These are phyloP conservation scores for Alexandromys oeconomus DNA, from an alignment of 2,797 vertebrate species.

Conservation along the genomic window DNA sequence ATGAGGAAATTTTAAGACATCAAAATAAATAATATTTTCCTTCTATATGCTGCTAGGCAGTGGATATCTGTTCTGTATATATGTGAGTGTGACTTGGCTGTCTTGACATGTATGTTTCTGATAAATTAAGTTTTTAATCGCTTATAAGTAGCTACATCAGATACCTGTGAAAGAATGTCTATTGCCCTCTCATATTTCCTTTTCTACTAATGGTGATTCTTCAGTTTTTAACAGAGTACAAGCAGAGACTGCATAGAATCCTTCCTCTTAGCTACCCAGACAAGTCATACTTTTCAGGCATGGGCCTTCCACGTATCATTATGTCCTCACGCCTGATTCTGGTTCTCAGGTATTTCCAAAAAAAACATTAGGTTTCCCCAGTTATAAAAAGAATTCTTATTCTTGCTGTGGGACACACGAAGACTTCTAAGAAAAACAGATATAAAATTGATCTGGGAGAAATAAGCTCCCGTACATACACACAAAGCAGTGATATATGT, in stretches of 20 bases:
- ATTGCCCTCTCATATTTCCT: not conserved
- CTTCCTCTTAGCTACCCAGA: not conserved
- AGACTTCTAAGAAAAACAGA: not conserved
- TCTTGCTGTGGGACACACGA: not conserved
- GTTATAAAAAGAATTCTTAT: not conserved
- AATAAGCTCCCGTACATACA: not conserved
- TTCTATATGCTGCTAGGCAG: not conserved
- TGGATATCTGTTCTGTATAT: not conserved
- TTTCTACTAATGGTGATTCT: not conserved
- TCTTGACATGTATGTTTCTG: not conserved
- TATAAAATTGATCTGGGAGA: slow-evolving; percentile 3
- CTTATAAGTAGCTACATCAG: not conserved
- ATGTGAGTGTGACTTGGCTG: not conserved
- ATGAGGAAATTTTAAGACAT: not conserved
- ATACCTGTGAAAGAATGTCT: not conserved
- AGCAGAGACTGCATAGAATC: not conserved
- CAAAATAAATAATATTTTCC: not conserved
- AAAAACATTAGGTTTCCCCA: not conserved
- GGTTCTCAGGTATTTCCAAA: not conserved
- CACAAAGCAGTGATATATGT: too few relatives aligned
- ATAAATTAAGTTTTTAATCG: not conserved
- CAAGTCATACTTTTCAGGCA: not conserved
- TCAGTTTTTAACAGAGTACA: not conserved
- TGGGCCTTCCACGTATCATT: too few relatives aligned
- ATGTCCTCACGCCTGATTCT: not conserved